Evolutionary conservation across 2,113 vertebrate species (phyloP).

Genomic region (Stigmatopora argus): DNA sequence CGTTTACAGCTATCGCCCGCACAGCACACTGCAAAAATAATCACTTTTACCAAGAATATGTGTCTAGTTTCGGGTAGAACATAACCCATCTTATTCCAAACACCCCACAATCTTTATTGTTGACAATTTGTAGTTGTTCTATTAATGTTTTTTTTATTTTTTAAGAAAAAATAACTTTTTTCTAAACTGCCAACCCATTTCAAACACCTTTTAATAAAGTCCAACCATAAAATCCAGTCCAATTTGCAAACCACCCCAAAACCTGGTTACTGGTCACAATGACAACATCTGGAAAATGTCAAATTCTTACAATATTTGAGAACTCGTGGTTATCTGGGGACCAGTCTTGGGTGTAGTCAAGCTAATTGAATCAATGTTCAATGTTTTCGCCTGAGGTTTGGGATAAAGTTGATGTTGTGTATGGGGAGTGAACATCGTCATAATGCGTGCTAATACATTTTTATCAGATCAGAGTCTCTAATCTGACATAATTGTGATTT

Average conservation of each 20-base stretch:
- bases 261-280: too few species aligned
- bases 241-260: too few species aligned
- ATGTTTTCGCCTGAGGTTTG: not conserved
- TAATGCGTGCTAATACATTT: not conserved
- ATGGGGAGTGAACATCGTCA: not conserved
- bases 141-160: too few species aligned
- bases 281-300: not conserved
- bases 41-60: too few species aligned
- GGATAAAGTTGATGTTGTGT: not conserved
- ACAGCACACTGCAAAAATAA: not conserved
- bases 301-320: not conserved
- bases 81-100: too few species aligned
- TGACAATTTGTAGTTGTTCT: too few species aligned
- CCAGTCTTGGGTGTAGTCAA: not conserved
- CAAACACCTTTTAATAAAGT: too few species aligned
- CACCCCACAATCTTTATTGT: too few species aligned
- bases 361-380: not conserved
- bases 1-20: not conserved
- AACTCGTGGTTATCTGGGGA: not conserved
- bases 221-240: too few species aligned
- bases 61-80: too few species aligned
- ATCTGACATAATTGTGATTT: constrained; percentile 8
- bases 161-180: too few species aligned
- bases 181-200: too few species aligned
- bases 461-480: not conserved